These are phyloP conservation scores for Leptothorax acervorum DNA, from an alignment of 2,888 invertebrate genomes.

Conservation along the genomic window DNA sequence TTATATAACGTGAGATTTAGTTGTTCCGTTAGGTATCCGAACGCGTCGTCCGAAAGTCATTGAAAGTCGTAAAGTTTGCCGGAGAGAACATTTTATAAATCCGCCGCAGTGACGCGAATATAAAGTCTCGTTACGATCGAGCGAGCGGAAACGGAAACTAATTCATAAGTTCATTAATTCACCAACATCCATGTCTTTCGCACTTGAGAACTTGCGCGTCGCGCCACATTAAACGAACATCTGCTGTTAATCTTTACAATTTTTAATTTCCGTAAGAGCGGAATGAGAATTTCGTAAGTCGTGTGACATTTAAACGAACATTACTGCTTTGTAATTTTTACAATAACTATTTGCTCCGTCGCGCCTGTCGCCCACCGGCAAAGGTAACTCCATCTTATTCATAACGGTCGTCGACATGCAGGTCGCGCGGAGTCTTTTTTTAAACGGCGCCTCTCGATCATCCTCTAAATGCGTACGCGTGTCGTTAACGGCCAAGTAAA, in stretches of 20 bases:
- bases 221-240: neutral
- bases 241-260: neutral
- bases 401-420: conserved; percentile 15
- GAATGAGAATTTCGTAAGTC: neutral
- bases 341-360: neutral
- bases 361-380: no score
- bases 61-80: neutral
- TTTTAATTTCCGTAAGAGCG: neutral
- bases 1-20: conserved; percentile 28
- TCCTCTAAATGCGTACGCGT: conserved; percentile 10
- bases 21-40: conserved; percentile 27
- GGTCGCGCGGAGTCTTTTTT: conserved; percentile 17
- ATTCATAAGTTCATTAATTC: conserved; percentile 7
- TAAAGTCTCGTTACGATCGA: neutral
- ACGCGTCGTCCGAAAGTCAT: conserved; percentile 17
- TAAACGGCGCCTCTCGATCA: conserved; percentile 15
- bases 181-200: neutral
- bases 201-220: neutral
- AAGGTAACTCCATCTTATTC: conserved; percentile 6
- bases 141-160: neutral
- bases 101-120: neutral
- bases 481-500: conserved; percentile 43
- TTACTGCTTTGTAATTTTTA: neutral
- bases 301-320: neutral
- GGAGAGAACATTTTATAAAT: neutral